phyloP scores from a whole-genome alignment of 2,888 invertebrate species.

The Lasioglossum zephyrum region DNA sequence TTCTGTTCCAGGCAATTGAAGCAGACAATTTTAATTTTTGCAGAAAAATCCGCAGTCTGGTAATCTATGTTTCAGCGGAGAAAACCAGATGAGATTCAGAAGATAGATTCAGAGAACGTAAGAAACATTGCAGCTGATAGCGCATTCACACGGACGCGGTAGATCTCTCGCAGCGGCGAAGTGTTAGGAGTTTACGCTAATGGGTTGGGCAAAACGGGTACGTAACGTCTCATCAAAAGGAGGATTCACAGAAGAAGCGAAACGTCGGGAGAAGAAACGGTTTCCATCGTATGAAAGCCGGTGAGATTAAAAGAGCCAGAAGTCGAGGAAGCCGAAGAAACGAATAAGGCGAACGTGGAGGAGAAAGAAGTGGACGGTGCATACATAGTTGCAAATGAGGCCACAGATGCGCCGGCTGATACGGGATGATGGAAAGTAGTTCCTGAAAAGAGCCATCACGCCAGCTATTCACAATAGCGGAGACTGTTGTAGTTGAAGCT shows the following conservation, averaged over 20 bases:
- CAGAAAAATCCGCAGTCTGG: neutral
- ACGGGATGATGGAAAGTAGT: constrained; percentile 79
- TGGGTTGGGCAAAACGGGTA: neutral
- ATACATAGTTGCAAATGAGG: constrained; percentile 81
- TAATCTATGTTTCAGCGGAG: neutral
- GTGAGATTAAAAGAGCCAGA: constrained; percentile 54
- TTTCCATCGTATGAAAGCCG: constrained; percentile 41
- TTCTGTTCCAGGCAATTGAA: neutral
- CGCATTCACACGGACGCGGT: neutral
- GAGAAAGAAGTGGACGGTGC: constrained; percentile 61
- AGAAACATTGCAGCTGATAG: neutral
- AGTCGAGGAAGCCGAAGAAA: constrained; percentile 57
- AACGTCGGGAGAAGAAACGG: constrained; percentile 31
- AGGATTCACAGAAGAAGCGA: constrained; percentile 5
- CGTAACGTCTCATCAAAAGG: constrained; percentile 22
- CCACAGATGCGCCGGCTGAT: constrained; percentile 78
- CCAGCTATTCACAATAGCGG: constrained; percentile 57
- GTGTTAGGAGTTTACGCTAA: neutral
- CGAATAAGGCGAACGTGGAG: constrained; percentile 49
- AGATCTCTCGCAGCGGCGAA: neutral
- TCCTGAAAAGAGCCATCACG: constrained; percentile 80
- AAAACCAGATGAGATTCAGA: neutral
- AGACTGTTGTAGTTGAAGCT: constrained; percentile 44
- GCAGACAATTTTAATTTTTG: neutral
- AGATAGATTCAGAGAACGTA: neutral